phyloP scores from a whole-genome alignment of 2,113 vertebrate species.

The Macaca fascicularis region T2T-MFA8v1.1 NC_088395.1:127734501-127735000 shows the following conservation, averaged over 20 bases:
- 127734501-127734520: neutral
- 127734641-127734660: neutral
- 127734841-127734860: neutral
- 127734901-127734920: neutral
- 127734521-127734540: neutral
- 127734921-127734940: neutral
- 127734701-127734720: neutral
- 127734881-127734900: neutral
- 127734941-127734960: neutral
- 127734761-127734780: neutral
- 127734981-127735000: neutral
- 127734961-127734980: neutral
- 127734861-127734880: slow-evolving; percentile 9
- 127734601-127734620: neutral
- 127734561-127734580: neutral
- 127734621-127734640: neutral
- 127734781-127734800: neutral
- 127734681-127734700: neutral
- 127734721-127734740: neutral
- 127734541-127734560: neutral
- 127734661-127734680: neutral
- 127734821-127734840: neutral
- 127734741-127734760: neutral
- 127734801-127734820: neutral
- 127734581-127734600: neutral